Evolutionary conservation across 1,140 invertebrate species (phyloP).

Genomic region (Aricia agestis): DNA sequence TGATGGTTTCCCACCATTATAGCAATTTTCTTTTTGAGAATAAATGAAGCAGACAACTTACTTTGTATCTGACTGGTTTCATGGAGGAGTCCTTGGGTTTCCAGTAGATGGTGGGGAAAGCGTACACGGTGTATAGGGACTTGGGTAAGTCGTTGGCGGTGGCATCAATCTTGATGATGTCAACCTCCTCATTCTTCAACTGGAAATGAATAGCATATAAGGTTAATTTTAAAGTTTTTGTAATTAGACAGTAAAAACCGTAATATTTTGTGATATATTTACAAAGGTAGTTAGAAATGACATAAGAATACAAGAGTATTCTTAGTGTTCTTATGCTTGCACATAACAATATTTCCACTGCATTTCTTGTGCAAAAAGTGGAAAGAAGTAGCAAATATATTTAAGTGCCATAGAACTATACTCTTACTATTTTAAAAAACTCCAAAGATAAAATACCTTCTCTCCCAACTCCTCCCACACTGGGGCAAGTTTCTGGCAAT

Average conservation of each 20-base stretch:
- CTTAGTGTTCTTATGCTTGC: too few relatives aligned
- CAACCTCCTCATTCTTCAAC: slow-evolving; percentile 91
- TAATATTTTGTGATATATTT: too few relatives aligned
- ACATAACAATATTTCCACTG: too few relatives aligned
- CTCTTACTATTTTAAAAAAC: too few relatives aligned
- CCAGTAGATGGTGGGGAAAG: slow-evolving; percentile 99
- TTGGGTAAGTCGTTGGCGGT: slow-evolving; percentile 98
- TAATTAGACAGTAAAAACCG: too few relatives aligned
- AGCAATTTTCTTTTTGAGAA: background rate
- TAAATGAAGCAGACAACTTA: slow-evolving; percentile 56
- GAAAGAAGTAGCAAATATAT: too few relatives aligned
- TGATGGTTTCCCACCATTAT: background rate
- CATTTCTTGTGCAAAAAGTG: too few relatives aligned
- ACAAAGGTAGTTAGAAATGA: too few relatives aligned
- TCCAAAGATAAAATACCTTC: too few relatives aligned
- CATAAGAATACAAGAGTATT: too few relatives aligned
- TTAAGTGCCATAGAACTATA: too few relatives aligned
- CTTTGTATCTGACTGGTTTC: slow-evolving; percentile 93
- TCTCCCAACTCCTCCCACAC: slow-evolving; percentile 95
- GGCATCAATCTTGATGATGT: slow-evolving; percentile 98
- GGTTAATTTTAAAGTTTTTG: too few relatives aligned
- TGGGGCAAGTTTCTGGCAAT: slow-evolving; percentile 97
- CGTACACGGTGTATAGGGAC: slow-evolving; percentile 92
- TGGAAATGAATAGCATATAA: slow-evolving; percentile 44
- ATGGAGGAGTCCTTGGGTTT: slow-evolving; percentile 89